Evolutionary conservation across 1,140 invertebrate genomes (phyloP), one percentile per base, ranked within the genome.

Genomic region (Mycetomoellerius zeteki): DNA sequence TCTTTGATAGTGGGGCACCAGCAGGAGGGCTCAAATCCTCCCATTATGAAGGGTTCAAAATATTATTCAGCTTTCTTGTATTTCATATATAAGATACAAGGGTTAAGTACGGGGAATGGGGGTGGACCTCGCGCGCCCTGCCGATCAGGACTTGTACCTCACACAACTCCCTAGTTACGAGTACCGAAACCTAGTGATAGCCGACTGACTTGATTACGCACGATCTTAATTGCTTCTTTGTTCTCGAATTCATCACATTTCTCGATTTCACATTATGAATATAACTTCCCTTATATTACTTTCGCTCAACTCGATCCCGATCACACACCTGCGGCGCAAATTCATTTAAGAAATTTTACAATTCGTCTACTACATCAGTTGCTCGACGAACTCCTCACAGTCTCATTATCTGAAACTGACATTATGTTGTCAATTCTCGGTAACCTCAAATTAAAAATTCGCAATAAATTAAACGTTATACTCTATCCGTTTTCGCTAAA

Each of bases 141-240:
- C 94, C 95, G 95, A 94, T 92, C 95, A 95, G 95, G 94, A 95
- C 94, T 94, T 95, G 94, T 95, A 95, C 95, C 95, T 95, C 95
- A 95, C 95, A 95, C 95, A 95, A 95, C 95, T 95, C 95, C 95
- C 95, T 95, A 95, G 94, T 95, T 95, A 95, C 95, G 95, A 95
- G 95, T 95, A 95, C 95, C 95, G 94, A 95, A 85, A 94, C 95
- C 95, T 95, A 95, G 94, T 94, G 52, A 72, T 14, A 33, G 27
- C 67, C 65, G 67, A 60, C 50, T 58, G 24, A 75, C 60, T 33
- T 71, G 82, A 72, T 86, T 71, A 85, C 88, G 90, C 77, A 86
- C 86, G 78, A 76, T 33, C 77, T 90, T 56, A 30, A 82, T 56
- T 87, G 21, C 56, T 12, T 77, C 24, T 47, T 65, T 14, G 64